Evolutionary conservation across 2,888 invertebrate genomes (phyloP), one percentile per base, ranked within the genome.

Genomic region (Tethea ocularis): DNA sequence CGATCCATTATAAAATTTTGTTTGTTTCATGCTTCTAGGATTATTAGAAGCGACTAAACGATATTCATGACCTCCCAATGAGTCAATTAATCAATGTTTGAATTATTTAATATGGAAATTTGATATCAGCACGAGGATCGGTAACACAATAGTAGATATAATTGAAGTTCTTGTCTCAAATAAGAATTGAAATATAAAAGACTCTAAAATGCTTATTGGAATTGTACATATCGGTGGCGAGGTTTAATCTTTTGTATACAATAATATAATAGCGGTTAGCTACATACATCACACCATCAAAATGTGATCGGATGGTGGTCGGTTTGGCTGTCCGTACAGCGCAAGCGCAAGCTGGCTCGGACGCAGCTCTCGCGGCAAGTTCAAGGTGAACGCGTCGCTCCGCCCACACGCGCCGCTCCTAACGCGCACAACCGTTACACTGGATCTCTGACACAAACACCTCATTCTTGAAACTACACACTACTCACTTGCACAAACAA

Each of bases 361-460:
- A 46, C 80, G 75, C 82, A 75, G 79, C 84, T 86, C 88, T 86
- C 87, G 85, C 86, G 88, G 91, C 91, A 93, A 92, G 92, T 93
- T 93, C 92, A 93, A 93, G 92, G 92, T 91, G 89, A 93, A 86
- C 90, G 83, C 88, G 86, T 90, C 88, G 87, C 87, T 86, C 89
- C 92, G 87, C 92, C 91, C 89, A 91, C 91, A 82, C 89, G 82
- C 78, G 82, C 86, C 84, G 83, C 85, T 81, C 84, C 87, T 78
- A 83, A 76, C 80, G 69, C 75, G 80, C 80, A 78, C 80, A 77
- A 81, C 82, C 79, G 79, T 82, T 82, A 82, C 81, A 71, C 75
- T 80, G 84, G 82, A 86, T 86, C 84, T 77, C 82, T 78, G 78
- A 80, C 83, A 80, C 81, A 72, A 77, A 78, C 80, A 80, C 82